A percentile compares a stretch with the other conserved stretches of the same genome.
Conservation (phyloP, 92 coral and sea anemone genomes). For the Palythoa caribaeorum region DNA sequence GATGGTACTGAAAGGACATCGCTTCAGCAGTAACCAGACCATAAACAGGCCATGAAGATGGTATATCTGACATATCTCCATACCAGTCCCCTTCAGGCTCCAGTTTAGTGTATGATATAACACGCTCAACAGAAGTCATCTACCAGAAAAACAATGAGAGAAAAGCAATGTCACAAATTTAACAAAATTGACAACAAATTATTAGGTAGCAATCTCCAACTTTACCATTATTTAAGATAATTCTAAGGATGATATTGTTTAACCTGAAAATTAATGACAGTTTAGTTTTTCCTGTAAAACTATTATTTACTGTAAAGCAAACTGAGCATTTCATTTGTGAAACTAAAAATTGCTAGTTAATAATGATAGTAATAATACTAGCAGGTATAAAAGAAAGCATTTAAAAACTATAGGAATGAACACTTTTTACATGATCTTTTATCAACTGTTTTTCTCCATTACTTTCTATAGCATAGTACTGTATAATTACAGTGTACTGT, state of each 20-base stretch:
- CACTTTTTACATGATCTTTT: too few species aligned
- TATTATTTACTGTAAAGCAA: too few species aligned
- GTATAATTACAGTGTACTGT: too few species aligned
- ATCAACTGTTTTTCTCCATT: too few species aligned
- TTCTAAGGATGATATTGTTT: neutral
- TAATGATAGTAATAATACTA: too few species aligned
- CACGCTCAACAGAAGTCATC: constrained; percentile 98
- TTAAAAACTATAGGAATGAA: too few species aligned
- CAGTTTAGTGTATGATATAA: constrained; percentile 73
- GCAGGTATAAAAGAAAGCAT: too few species aligned
- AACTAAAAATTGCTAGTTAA: too few species aligned
- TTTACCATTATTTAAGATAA: neutral
- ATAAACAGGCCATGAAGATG: constrained; percentile 88
- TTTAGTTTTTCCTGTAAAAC: too few species aligned
- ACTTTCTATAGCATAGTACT: too few species aligned
- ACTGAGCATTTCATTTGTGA: too few species aligned
- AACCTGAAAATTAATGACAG: too few species aligned
- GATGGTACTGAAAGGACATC: constrained; percentile 84
- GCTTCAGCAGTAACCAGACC: constrained; percentile 87
- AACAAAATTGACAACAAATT: neutral
- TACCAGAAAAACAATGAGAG: constrained; percentile 9
- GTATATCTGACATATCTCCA: constrained; percentile 49
- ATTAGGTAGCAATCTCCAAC: neutral
- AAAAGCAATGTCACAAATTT: neutral
- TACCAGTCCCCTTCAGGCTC: constrained; percentile 93